Percentiles rank a stretch among this genome's conserved stretches.
Evolutionary conservation across 2,888 invertebrate species (phyloP).

Genomic region (Harpalus rufipes): DNA sequence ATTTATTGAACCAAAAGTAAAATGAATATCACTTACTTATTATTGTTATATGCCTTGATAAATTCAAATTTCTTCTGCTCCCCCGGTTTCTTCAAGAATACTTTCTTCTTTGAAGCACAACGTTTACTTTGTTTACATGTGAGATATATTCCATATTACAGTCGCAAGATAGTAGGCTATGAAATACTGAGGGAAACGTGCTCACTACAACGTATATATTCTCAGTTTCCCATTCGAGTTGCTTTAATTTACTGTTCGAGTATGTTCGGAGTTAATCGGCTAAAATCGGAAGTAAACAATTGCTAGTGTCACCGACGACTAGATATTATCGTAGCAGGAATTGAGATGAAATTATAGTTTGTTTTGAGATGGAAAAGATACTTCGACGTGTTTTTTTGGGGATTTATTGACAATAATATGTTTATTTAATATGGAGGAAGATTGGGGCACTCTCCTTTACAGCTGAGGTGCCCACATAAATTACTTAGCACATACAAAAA

Average conservation of each 20-base stretch:
- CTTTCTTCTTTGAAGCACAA: slow-evolving; percentile 42
- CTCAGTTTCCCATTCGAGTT: not conserved
- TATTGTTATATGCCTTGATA: not conserved
- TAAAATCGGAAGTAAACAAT: slow-evolving; percentile 56
- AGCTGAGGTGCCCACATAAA: no score
- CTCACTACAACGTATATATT: not conserved
- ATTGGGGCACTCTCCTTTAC: no score
- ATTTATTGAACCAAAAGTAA: not conserved
- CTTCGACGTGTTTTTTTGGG: no score
- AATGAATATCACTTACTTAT: not conserved
- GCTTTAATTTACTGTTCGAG: slow-evolving; percentile 44
- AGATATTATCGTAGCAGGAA: slow-evolving; percentile 3
- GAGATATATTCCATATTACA: slow-evolving; percentile 53
- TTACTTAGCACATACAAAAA: no score
- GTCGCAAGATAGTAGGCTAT: not conserved
- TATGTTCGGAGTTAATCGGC: slow-evolving; percentile 40
- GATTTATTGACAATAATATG: no score
- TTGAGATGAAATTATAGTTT: not conserved
- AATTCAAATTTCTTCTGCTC: not conserved
- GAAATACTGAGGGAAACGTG: slow-evolving; percentile 35
- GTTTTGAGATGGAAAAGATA: no score
- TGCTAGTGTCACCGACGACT: slow-evolving; percentile 19
- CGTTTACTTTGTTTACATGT: not conserved
- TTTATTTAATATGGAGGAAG: no score
- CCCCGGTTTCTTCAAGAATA: slow-evolving; percentile 4